phyloP scores from a whole-genome alignment of 2,888 invertebrate genomes.

The Dioctria linearis region DNA sequence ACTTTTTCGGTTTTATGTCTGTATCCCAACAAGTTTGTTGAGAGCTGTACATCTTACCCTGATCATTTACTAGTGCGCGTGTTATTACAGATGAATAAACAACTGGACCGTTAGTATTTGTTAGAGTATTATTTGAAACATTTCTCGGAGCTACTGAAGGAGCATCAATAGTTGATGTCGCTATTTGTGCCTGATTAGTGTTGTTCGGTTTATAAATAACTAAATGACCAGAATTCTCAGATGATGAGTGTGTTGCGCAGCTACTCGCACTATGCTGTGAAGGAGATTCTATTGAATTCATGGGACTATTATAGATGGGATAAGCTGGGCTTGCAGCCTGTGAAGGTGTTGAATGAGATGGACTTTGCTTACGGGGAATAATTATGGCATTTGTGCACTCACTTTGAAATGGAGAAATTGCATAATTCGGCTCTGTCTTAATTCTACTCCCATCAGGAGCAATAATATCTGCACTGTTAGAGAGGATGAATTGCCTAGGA shows the following conservation, averaged over 20 bases:
- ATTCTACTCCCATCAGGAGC: constrained; percentile 31
- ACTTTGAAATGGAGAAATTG: constrained; percentile 66
- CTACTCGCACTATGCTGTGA: constrained; percentile 74
- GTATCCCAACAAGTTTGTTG: constrained; percentile 72
- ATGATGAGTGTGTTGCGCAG: constrained; percentile 46
- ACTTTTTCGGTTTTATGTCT: constrained; percentile 55
- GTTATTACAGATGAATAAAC: constrained; percentile 89
- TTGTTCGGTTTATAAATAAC: constrained; percentile 53
- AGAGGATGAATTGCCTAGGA: constrained; percentile 38
- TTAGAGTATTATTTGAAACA: not conserved
- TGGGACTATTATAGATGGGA: constrained; percentile 88
- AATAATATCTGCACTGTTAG: constrained; percentile 41
- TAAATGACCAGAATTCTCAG: constrained; percentile 63
- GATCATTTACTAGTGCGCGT: constrained; percentile 74
- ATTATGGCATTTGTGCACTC: constrained; percentile 73
- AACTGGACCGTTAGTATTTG: constrained; percentile 73
- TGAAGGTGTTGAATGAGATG: constrained; percentile 77
- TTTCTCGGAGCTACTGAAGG: constrained; percentile 75
- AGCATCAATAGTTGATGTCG: constrained; percentile 81
- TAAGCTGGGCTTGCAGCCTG: constrained; percentile 86
- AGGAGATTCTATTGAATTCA: constrained; percentile 83
- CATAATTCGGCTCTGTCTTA: constrained; percentile 46
- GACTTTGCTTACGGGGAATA: constrained; percentile 80
- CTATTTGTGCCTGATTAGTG: constrained; percentile 67
- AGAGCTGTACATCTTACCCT: constrained; percentile 72